Percentiles rank a stretch among this genome's conserved stretches.
phyloP scores from a whole-genome alignment of 2,888 invertebrate genomes.

The Drosophila mercatorum region DNA sequence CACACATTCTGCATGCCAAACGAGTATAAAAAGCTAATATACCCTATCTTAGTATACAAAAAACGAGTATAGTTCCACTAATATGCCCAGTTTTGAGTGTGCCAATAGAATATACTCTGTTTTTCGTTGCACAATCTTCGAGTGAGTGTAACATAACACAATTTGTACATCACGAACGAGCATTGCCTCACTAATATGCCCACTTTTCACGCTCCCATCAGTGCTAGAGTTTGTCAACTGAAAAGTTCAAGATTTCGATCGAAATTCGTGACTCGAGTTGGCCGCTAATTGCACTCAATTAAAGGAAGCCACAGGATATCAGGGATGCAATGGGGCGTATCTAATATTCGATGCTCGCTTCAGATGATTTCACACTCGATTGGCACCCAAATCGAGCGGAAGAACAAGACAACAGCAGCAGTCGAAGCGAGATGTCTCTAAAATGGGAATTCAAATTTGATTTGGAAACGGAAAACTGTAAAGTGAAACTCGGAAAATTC shows the following conservation, averaged over 20 bases:
- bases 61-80: too few species aligned
- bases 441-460: too few species aligned
- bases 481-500: not conserved
- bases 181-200: not conserved
- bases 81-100: too few species aligned
- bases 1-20: too few species aligned
- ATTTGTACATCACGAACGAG: not conserved
- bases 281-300: slow-evolving; percentile 27
- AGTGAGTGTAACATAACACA: too few species aligned
- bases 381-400: slow-evolving; percentile 32
- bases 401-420: not conserved
- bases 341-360: slow-evolving; percentile 2
- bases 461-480: not conserved
- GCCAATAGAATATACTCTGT: too few species aligned
- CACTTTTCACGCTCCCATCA: not conserved
- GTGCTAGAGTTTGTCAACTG: not conserved
- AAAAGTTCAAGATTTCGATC: not conserved
- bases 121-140: too few species aligned
- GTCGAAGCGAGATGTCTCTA: too few species aligned
- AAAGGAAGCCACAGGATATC: slow-evolving; percentile 1
- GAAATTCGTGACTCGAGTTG: not conserved
- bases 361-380: slow-evolving; percentile 19
- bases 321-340: slow-evolving; percentile 20
- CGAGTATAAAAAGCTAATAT: too few species aligned
- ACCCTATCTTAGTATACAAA: too few species aligned